These are phyloP conservation scores for Drosophila borealis DNA, from an alignment of 2,888 invertebrate genomes.

Conservation along the genomic window DNA sequence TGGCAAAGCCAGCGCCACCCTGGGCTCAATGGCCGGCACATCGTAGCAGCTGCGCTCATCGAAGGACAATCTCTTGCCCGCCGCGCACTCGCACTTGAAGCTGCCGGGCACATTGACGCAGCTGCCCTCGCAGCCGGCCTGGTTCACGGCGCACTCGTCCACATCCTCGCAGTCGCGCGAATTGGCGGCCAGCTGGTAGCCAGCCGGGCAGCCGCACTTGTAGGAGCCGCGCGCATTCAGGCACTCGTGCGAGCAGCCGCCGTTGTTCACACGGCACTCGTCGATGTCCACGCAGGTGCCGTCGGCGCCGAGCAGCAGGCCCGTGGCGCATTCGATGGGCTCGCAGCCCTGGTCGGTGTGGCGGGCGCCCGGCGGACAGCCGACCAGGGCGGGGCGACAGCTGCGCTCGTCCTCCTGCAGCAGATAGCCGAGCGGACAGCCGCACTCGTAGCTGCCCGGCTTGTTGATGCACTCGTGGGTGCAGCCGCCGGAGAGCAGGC, in stretches of 20 bases:
- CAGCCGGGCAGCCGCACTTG: conserved; percentile 87
- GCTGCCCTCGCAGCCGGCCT: conserved; percentile 82
- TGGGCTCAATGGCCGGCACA: conserved; percentile 28
- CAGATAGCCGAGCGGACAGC: conserved; percentile 86
- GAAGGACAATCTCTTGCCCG: conserved; percentile 81
- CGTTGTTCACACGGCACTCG: conserved; percentile 85
- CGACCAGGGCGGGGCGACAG: conserved; percentile 75
- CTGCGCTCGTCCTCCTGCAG: conserved; percentile 78
- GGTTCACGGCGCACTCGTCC: conserved; percentile 86
- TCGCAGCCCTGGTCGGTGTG: conserved; percentile 67
- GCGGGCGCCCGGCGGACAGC: conserved; percentile 78
- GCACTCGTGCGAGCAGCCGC: conserved; percentile 84
- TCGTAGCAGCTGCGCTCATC: conserved; percentile 71
- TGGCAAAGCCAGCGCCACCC: background rate
- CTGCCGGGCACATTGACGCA: conserved; percentile 86
- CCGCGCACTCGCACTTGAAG: conserved; percentile 86
- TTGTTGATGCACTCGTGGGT: conserved; percentile 86
- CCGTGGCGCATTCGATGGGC: conserved; percentile 84
- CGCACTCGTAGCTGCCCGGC: conserved; percentile 86
- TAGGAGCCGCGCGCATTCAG: conserved; percentile 85
- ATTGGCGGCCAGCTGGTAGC: conserved; percentile 85
- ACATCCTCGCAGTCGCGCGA: conserved; percentile 86
- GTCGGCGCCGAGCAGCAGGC: conserved; percentile 83
- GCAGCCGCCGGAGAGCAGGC: conserved; percentile 82
- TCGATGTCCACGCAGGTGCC: conserved; percentile 86